Evolutionary conservation across 2,888 invertebrate genomes (phyloP), one percentile per base, ranked within the genome.

Genomic region (Mamestra brassicae): DNA sequence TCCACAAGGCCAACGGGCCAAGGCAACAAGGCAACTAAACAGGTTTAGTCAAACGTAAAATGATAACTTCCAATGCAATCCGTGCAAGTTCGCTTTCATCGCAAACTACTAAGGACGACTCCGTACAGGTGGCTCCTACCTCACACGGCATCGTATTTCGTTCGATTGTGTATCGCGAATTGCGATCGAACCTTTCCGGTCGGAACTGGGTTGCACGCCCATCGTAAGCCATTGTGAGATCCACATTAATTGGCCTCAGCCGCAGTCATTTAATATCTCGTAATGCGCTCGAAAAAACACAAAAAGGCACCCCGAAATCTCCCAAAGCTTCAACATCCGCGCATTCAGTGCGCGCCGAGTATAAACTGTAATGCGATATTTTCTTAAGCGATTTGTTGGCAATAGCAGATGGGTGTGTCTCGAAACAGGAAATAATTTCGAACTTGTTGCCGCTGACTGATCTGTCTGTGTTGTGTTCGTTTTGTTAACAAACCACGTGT

Each of bases 261-360:
- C 94, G 93, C 94, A 94, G 94, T 91, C 92, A 95, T 96, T 95
- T 93, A 95, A 96, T 94, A 94, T 95, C 92, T 92, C 90, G 88
- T 92, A 93, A 92, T 90, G 90, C 88, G 86, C 85, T 86, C 90
- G 87, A 92, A 94, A 94, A 92, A 93, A 89, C 83, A 93, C 88
- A 93, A 93, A 94, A 93, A 92, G 90, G 86, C 92, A 87, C 90
- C 91, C 91, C 90, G 76, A 90, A 92, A 92, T 92, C 93, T 92
- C 93, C 93, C 92, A 92, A 93, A 91, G 90, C 91, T 90, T 89
- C 88, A 81, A 92, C 94, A 94, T 95, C 94, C 94, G 93, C 90
- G 93, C 91, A 91, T 90, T 92, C 88, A 92, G 81, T 86, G 79
- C 76, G 65, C 84, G 73, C 88, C 85, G 81, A 91, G 86, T 91